A percentile compares a stretch with the other conserved stretches of the same genome.
phyloP scores from a whole-genome alignment of 2,888 invertebrate species.

The Salpingus planirostris region DNA sequence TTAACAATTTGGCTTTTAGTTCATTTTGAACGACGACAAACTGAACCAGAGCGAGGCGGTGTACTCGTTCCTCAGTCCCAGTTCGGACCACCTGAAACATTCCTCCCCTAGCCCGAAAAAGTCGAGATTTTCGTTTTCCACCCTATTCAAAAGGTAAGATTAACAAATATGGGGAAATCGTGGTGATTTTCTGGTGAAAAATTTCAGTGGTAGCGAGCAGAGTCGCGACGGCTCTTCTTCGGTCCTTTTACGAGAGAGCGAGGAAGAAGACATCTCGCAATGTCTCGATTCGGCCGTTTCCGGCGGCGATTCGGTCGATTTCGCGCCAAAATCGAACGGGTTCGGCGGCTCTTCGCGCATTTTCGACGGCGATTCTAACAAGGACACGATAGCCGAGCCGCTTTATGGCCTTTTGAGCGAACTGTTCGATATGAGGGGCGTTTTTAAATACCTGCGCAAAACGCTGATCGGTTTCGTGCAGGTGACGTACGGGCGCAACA shows the following conservation, averaged over 20 bases:
- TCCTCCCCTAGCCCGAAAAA: constrained; percentile 71
- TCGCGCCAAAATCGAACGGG: constrained; percentile 23
- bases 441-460: constrained; percentile 78
- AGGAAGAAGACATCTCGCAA: constrained; percentile 73
- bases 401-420: constrained; percentile 81
- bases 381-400: constrained; percentile 85
- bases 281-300: constrained; percentile 60
- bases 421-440: constrained; percentile 83
- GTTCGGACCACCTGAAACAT: constrained; percentile 80
- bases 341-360: constrained; percentile 34
- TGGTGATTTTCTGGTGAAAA: background rate
- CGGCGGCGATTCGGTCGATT: constrained; percentile 36
- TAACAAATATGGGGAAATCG: background rate
- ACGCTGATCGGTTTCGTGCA: constrained; percentile 87
- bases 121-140: constrained; percentile 77
- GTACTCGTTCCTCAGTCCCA: constrained; percentile 86
- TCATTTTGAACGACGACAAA: constrained; percentile 77
- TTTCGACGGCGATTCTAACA: constrained; percentile 49
- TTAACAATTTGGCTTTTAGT: too few species aligned
- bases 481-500: constrained; percentile 52
- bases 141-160: constrained; percentile 70
- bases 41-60: constrained; percentile 83
- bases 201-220: constrained; percentile 30
- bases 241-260: constrained; percentile 52
- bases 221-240: constrained; percentile 21